These are phyloP conservation scores for Ophioninae sp. DNA, from an alignment of 2,888 invertebrate genomes.

Conservation along the genomic window DNA sequence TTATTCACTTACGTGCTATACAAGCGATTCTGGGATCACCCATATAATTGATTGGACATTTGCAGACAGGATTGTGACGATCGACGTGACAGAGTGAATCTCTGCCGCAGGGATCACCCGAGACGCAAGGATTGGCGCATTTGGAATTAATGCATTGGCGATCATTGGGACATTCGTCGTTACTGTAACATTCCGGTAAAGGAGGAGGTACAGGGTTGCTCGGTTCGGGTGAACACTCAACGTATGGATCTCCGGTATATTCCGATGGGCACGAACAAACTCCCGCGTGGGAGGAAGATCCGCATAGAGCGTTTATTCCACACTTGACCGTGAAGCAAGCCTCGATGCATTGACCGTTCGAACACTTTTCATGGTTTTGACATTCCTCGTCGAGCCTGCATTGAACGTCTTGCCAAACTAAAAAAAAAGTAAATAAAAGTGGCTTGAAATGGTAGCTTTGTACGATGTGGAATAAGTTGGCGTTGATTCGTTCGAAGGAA, in stretches of 20 bases:
- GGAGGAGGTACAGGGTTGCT: slow-evolving; percentile 71
- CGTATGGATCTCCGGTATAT: slow-evolving; percentile 89
- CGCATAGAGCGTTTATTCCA: slow-evolving; percentile 92
- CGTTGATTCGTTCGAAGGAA: not conserved
- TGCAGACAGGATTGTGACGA: slow-evolving; percentile 88
- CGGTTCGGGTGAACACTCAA: slow-evolving; percentile 85
- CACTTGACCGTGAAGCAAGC: slow-evolving; percentile 90
- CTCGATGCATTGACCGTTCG: slow-evolving; percentile 88
- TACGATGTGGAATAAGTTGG: too few relatives aligned
- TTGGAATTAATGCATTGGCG: slow-evolving; percentile 88
- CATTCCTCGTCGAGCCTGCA: slow-evolving; percentile 90
- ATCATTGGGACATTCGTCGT: slow-evolving; percentile 89
- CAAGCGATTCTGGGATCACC: slow-evolving; percentile 89
- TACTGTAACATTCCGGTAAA: slow-evolving; percentile 87
- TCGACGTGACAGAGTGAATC: slow-evolving; percentile 92
- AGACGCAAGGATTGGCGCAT: slow-evolving; percentile 90
- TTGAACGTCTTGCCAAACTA: slow-evolving; percentile 72
- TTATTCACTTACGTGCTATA: slow-evolving; percentile 87
- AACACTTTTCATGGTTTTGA: slow-evolving; percentile 87
- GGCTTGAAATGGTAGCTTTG: too few relatives aligned
- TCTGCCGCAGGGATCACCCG: slow-evolving; percentile 87
- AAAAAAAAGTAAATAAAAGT: slow-evolving; percentile 2
- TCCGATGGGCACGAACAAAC: slow-evolving; percentile 90
- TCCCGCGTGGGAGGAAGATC: slow-evolving; percentile 88
- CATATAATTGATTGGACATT: slow-evolving; percentile 89